Base-by-base conservation (phyloP, 1,140 invertebrate species). In the Paraescarpia echinospica region DNA sequence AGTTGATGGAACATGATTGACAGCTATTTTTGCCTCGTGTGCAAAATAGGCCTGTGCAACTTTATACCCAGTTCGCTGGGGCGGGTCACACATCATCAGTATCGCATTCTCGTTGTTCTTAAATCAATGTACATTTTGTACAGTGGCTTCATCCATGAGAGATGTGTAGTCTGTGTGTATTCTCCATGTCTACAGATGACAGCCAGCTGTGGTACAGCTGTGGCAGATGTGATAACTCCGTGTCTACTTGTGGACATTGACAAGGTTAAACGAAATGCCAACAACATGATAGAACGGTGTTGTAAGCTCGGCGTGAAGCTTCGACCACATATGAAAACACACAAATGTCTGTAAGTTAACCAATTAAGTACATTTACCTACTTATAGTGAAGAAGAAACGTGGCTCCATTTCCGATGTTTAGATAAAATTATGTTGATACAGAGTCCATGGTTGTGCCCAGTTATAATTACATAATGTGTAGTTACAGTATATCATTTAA, bases 281-380 rank as follows among this genome's bases (percentile, higher is more conserved):
- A 93, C 18, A 93, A 94, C 22, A 96, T 96, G 96, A 92, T 93
- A 5, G 93, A 94, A 22, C 94, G 93, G 0, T 95, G 95, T 93
- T 92, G 93, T 48, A 48, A 92, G 9, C 59, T 96, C 31, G 95
- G 95, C 35, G 94, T 96, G 4, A 92, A 94, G 33, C 94, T 96
- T 0, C 92, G 96, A 88, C 94, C 95, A 1, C 95, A 96, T 89
- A 95, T 95, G 94, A 96, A 96, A 93, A 96, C 96, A 12, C 95
- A 96, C 93, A 96, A 96, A 94, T 95, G 95, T 22, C 90, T 95
- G 96, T 95, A 94, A 93, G 95, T 92, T 89, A 9, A 35, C 34
- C 33, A 8, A 4, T 22, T 35, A 34, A 22, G 12, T 92, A 22
- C 22, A 31, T 51, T 18, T 22, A 90, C 18, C 0, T 90, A 90